phyloP scores from a whole-genome alignment of 23 tunicate species.

The Styela plicata region DNA sequence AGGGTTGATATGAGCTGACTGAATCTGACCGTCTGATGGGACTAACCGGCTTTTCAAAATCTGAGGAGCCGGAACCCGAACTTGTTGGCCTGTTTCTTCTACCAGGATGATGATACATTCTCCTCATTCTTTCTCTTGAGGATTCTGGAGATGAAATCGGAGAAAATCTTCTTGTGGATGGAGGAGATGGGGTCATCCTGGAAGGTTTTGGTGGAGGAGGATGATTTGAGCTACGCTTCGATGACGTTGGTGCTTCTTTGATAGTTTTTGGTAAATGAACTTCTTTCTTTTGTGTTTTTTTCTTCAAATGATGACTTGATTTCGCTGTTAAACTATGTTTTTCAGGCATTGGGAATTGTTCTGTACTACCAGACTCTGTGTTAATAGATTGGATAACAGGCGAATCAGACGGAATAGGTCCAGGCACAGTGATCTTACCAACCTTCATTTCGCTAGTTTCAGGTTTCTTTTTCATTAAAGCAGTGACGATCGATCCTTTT shows the following conservation, averaged over 20 bases:
- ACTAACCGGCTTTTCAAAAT: conserved; percentile 28
- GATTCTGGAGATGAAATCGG: conserved; percentile 31
- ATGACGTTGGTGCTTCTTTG: not conserved
- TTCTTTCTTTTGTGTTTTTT: not conserved
- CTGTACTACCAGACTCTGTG: not conserved
- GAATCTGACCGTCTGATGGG: conserved; percentile 21
- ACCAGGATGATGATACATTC: conserved; percentile 24
- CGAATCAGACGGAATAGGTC: conserved; percentile 23
- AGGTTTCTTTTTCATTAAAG: not conserved
- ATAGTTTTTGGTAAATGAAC: conserved; percentile 1
- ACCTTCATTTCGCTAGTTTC: not conserved
- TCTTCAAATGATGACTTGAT: not conserved
- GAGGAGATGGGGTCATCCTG: conserved; percentile 28
- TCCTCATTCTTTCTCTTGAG: conserved; percentile 14
- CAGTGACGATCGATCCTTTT: conserved; percentile 20
- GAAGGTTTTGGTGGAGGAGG: not conserved
- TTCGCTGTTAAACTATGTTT: not conserved
- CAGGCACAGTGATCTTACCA: conserved; percentile 9
- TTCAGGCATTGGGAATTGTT: not conserved
- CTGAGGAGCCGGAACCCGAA: conserved; percentile 18
- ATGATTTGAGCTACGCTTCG: not conserved
- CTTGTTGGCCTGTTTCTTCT: not conserved
- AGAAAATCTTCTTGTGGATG: conserved; percentile 10
- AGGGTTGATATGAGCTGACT: conserved; percentile 21
- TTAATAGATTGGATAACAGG: conserved; percentile 17